phyloP scores from a whole-genome alignment of 2,113 vertebrate species.

The Todiramphus chloris region DNA sequence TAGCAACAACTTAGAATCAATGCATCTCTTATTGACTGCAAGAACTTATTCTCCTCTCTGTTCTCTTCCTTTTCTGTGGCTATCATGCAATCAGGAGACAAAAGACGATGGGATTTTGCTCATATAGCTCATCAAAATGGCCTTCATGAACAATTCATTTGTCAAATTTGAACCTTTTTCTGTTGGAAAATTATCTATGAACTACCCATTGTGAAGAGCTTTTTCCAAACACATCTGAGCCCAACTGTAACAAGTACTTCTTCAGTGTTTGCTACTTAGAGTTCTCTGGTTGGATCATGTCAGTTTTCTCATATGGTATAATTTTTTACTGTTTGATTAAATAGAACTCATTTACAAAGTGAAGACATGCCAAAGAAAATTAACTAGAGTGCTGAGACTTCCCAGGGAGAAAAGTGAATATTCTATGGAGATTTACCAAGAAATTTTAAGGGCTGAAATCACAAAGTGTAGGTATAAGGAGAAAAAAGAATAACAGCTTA shows the following conservation, averaged over 20 bases:
- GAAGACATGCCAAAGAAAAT: not conserved
- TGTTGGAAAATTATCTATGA: slow-evolving; percentile 9
- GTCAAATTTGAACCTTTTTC: not conserved
- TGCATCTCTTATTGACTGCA: not conserved
- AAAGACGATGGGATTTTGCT: not conserved
- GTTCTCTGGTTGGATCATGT: not conserved
- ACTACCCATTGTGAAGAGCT: not conserved
- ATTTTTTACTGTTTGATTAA: not conserved
- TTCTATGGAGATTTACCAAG: not conserved
- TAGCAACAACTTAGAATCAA: slow-evolving; percentile 60
- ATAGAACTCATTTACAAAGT: not conserved
- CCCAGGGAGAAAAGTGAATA: not conserved
- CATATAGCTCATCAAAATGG: slow-evolving; percentile 19
- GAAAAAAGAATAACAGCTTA: not conserved
- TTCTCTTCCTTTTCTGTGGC: slow-evolving; percentile 6
- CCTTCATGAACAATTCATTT: slow-evolving; percentile 19
- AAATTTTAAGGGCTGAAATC: not conserved
- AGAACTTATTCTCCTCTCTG: slow-evolving; percentile 15
- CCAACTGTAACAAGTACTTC: not conserved
- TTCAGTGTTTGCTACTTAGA: not conserved
- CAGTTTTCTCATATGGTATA: not conserved
- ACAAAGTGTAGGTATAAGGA: not conserved
- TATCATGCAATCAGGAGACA: slow-evolving; percentile 33
- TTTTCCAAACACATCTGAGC: slow-evolving; percentile 2
- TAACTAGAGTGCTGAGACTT: not conserved